Evolutionary conservation across 2,113 vertebrate species (phyloP), one percentile per base, ranked within the genome.

Genomic region (Scophthalmus maximus): DNA sequence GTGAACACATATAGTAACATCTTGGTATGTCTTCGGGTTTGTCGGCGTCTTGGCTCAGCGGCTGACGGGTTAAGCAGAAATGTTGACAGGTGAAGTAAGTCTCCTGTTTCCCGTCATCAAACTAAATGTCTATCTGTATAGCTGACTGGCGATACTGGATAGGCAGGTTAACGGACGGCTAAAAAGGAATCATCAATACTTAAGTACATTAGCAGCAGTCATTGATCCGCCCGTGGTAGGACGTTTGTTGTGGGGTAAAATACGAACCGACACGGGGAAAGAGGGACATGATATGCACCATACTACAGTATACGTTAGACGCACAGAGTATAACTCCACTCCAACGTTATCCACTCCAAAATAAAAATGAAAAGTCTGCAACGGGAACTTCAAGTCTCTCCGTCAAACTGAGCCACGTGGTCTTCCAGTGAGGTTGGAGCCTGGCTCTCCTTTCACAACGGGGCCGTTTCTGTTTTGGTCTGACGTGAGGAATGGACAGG

Each of bases 381-480:
- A 62, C 38, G 52, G 40, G 36, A 79, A 61, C 76, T 65, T 26
- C n/a, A 47, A 70, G 60, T 47, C 12, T 26, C 20, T 5, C 22
- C 32, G 30, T 67, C 56, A 34, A 52, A 25, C 14, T 78, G 66
- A 64, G 65, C 56, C 74, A 71, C 51, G 67, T 77, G 69, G 68
- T 75, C 69, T 78, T 46, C 29, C 65, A 55, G 44, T 8, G 34
- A 63, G 59, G 61, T 78, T 58, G 52, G 15, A 63, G 29, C 56
- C 15, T 6, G 47, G 32, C 71, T 76, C 66, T 49, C 2, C 57
- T 83, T 80, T 86, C 74, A 75, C 42, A 26, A 27, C 55, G 27
- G 63, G 30, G 15, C n/a, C 22, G 32, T 40, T 3, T 40, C 34
- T 27, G 15, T 20, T 51, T 57, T 56, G 26, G 20, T n/a, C 26